Percentiles rank a stretch among this genome's conserved stretches.
phyloP scores from a whole-genome alignment of 2,797 vertebrate species.

The Anabacerthia variegaticeps region DNA sequence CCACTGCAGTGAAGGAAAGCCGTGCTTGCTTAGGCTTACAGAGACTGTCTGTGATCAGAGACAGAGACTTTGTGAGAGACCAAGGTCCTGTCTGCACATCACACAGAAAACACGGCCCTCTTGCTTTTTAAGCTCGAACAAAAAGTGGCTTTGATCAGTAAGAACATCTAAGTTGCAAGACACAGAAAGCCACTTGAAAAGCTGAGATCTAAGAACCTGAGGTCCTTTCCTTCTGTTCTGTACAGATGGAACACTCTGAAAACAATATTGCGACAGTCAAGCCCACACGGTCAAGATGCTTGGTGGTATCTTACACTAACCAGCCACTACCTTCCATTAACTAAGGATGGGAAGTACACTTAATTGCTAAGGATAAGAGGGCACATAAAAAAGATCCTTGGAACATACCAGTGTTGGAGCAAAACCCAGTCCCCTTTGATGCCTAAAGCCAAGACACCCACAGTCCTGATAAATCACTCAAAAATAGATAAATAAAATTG shows the following conservation, averaged over 20 bases:
- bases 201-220: neutral
- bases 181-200: neutral
- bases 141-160: neutral
- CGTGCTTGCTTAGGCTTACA: neutral
- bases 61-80: neutral
- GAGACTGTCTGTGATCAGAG: neutral
- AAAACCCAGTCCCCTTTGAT: neutral
- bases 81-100: neutral
- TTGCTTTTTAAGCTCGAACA: neutral
- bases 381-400: neutral
- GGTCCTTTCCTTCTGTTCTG: neutral
- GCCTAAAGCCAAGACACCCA: neutral
- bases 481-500: neutral
- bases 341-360: neutral
- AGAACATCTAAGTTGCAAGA: neutral
- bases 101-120: neutral
- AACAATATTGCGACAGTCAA: neutral
- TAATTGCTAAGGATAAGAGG: neutral
- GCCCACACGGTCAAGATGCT: neutral
- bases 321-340: neutral
- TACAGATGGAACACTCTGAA: neutral
- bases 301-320: neutral
- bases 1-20: neutral
- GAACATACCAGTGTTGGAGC: neutral
- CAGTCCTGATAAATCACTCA: neutral